Conservation (phyloP, 2,113 vertebrate genomes). For the Cottus gobio region DNA sequence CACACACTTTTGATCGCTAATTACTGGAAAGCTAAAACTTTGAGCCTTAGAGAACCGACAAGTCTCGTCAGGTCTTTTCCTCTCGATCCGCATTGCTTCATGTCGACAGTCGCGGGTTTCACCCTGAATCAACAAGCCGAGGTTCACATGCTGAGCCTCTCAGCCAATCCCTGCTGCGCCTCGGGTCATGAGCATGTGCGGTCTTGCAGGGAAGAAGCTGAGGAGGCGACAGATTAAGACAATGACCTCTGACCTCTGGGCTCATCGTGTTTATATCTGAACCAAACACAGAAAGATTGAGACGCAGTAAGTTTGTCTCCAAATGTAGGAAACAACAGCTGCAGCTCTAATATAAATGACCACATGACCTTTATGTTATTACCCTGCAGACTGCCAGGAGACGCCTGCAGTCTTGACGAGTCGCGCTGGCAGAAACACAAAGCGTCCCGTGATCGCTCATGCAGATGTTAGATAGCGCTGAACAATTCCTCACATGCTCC, state of each 20-base stretch:
- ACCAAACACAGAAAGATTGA: not conserved
- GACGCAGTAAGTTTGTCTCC: not conserved
- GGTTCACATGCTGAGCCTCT: slow-evolving; percentile 15
- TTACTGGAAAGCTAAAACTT: not conserved
- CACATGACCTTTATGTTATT: not conserved
- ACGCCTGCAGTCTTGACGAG: not conserved
- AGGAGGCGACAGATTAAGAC: not conserved
- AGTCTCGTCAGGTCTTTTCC: slow-evolving; percentile 35
- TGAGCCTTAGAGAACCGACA: not conserved
- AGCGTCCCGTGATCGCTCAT: not conserved
- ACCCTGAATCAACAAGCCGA: slow-evolving; percentile 3
- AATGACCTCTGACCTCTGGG: not conserved
- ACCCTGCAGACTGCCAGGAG: not conserved
- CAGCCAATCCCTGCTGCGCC: not conserved
- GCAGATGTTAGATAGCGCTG: not conserved
- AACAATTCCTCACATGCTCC: slow-evolving; percentile 16
- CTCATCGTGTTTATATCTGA: not conserved
- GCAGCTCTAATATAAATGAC: not conserved
- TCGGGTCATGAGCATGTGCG: not conserved
- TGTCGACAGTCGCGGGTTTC: slow-evolving; percentile 9
- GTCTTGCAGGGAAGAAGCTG: not conserved
- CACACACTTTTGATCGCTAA: not conserved
- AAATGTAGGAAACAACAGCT: not conserved
- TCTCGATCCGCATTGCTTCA: not conserved
- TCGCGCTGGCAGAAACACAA: slow-evolving; percentile 36